Percentiles rank a stretch among this genome's conserved stretches.
phyloP scores from a whole-genome alignment of 1,140 invertebrate genomes.

The Propsilocerus akamusi region DNA sequence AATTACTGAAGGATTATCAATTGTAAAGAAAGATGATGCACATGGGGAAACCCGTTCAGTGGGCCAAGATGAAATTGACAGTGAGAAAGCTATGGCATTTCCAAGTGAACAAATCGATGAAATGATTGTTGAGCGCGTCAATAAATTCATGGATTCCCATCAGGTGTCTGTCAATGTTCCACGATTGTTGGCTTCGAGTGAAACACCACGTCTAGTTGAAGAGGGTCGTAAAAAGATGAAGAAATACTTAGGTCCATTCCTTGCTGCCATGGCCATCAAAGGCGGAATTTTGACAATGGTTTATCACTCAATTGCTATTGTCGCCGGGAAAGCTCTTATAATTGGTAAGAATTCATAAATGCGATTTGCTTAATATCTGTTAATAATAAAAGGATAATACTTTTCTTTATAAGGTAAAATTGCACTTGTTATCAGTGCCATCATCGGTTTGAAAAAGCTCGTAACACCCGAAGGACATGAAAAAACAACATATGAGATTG shows the following conservation, averaged over 20 bases:
- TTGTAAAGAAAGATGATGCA: constrained; percentile 24
- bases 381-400: no score
- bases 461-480: constrained; percentile 39
- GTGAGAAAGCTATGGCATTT: constrained; percentile 31
- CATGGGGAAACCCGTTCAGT: constrained; percentile 22
- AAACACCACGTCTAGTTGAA: constrained; percentile 20
- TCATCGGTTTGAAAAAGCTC: constrained; percentile 57
- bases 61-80: constrained; percentile 25
- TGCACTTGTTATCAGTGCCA: constrained; percentile 50
- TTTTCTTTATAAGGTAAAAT: no score
- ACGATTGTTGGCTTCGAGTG: constrained; percentile 16
- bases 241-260: constrained; percentile 32
- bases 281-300: constrained; percentile 49
- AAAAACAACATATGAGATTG: constrained; percentile 67
- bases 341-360: no score
- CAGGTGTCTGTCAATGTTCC: constrained; percentile 35
- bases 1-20: constrained; percentile 35
- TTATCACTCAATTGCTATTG: constrained; percentile 49
- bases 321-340: constrained; percentile 48
- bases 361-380: no score
- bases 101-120: constrained; percentile 29
- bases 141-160: constrained; percentile 36
- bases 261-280: constrained; percentile 43
- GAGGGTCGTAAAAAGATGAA: constrained; percentile 38
- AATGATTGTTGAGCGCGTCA: constrained; percentile 32